Percentiles rank a stretch among this genome's conserved stretches.
Conservation (phyloP, 2,888 invertebrate genomes). For the Pyralis farinalis region DNA sequence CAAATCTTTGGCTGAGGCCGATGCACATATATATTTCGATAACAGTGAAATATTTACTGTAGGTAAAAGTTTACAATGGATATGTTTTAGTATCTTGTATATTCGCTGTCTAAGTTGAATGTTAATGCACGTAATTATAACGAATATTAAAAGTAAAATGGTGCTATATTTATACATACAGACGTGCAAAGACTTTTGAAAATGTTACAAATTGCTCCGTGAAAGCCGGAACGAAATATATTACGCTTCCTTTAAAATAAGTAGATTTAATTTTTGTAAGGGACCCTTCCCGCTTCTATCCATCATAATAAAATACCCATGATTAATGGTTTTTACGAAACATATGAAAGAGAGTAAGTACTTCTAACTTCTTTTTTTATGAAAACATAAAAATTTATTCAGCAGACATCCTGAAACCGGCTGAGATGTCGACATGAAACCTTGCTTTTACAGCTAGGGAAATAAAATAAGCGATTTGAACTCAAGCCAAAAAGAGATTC, state of each 20-base stretch:
- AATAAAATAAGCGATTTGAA: slow-evolving; percentile 40
- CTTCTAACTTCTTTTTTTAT: not conserved
- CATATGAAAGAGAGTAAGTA: not conserved
- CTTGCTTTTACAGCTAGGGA: slow-evolving; percentile 29
- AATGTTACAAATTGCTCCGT: not conserved
- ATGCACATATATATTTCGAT: slow-evolving; percentile 23
- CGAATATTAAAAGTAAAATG: slow-evolving; percentile 4
- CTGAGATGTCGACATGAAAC: slow-evolving; percentile 28
- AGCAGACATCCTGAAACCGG: slow-evolving; percentile 20
- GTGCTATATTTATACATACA: not conserved
- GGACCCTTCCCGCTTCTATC: not conserved
- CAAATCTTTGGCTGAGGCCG: slow-evolving; percentile 68
- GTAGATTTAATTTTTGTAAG: not conserved
- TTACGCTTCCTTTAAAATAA: not conserved
- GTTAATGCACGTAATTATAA: not conserved
- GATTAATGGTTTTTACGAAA: not conserved
- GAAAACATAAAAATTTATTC: slow-evolving; percentile 7
- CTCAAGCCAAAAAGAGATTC: slow-evolving; percentile 39
- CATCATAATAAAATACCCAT: not conserved
- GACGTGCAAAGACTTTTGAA: slow-evolving; percentile 2
- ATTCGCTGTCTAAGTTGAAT: slow-evolving; percentile 11
- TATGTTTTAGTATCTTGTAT: slow-evolving; percentile 17
- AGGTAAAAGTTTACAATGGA: slow-evolving; percentile 13
- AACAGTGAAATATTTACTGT: slow-evolving; percentile 13
- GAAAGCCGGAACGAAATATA: not conserved